Evolutionary conservation across 2,888 invertebrate genomes (phyloP), one percentile per base, ranked within the genome.

Genomic region (Drosophila atripex): DNA sequence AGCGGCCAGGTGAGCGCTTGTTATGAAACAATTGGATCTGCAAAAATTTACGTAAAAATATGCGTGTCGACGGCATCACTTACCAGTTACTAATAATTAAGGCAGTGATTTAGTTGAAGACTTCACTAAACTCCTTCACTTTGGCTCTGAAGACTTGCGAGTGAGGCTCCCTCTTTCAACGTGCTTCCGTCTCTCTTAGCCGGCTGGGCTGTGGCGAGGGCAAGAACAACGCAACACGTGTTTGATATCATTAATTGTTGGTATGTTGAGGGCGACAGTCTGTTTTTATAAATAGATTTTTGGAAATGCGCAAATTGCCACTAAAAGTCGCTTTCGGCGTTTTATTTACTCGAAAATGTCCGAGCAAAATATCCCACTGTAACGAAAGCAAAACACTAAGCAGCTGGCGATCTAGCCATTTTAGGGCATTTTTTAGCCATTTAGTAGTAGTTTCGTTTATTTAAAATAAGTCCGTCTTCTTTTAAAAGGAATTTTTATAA

Each of bases 201-300:
- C 60, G 21, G 18, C 18, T 18, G 18, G 59, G 47, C 58, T 35
- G 35, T 46, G 38, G 58, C 46, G 16, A 18, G 16, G 16, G 53
- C 59, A 28, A 39, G 46, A 46, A 46, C 14, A 58, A 47, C 28
- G 60, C 41, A 23, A 18, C 60, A 60, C 47, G 39, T 59, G 60
- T 23, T 16, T 16, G 46, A 28, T 60, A 60, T 30, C 60, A 61
- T 60, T 39, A 61, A 60, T 60, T 60, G 47, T 23, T 16, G 23
- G n/a, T 25, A 32, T 14, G 25, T n/a, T 45, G 9, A 12, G 14
- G 21, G 12, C 21, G 21, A 23, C 12, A 25, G 30, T 23, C 21
- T 21, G 3, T 1, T 46, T 32, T 47, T 47, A 32, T 54, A 14
- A 23, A 23, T 32, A 23, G 14, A 30, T 14, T 16, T 46, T n/a